Conservation (phyloP, 2,888 invertebrate genomes). For the Galerucella nymphaeae region DNA sequence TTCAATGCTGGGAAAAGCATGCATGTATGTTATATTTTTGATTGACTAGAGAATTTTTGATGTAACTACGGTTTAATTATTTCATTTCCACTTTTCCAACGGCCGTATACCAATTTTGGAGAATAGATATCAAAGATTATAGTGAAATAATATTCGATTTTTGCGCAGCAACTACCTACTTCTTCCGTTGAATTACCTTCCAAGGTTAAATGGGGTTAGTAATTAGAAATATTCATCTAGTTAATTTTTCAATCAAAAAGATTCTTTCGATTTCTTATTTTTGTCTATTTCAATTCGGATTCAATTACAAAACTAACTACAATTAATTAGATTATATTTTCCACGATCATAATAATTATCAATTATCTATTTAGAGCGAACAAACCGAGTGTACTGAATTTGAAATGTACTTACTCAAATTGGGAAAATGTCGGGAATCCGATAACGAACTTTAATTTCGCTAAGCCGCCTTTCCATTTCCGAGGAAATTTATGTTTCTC, state of each 20-base stretch:
- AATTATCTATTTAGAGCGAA: slow-evolving; percentile 15
- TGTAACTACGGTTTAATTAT: no score
- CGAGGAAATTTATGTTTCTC: slow-evolving; percentile 18
- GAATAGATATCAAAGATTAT: no score
- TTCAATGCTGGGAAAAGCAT: not conserved
- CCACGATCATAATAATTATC: slow-evolving; percentile 16
- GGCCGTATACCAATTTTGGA: no score
- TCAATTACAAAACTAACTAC: not conserved
- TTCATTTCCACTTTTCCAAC: no score
- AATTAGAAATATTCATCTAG: no score
- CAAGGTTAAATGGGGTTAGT: no score
- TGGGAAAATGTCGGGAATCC: slow-evolving; percentile 16
- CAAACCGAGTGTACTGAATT: slow-evolving; percentile 15
- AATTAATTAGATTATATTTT: slow-evolving; percentile 12
- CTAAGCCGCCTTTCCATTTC: slow-evolving; percentile 20
- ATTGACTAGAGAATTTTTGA: no score
- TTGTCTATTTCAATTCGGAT: not conserved
- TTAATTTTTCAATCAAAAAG: not conserved
- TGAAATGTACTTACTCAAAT: slow-evolving; percentile 16
- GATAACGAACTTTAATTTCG: slow-evolving; percentile 19
- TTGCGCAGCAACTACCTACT: no score
- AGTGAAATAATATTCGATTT: no score
- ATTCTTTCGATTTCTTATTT: not conserved
- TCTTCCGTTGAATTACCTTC: no score
- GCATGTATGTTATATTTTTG: not conserved